These are phyloP conservation scores for Graptemys geographica DNA, from an alignment of 2,797 vertebrate genomes.

Conservation along the genomic window DNA sequence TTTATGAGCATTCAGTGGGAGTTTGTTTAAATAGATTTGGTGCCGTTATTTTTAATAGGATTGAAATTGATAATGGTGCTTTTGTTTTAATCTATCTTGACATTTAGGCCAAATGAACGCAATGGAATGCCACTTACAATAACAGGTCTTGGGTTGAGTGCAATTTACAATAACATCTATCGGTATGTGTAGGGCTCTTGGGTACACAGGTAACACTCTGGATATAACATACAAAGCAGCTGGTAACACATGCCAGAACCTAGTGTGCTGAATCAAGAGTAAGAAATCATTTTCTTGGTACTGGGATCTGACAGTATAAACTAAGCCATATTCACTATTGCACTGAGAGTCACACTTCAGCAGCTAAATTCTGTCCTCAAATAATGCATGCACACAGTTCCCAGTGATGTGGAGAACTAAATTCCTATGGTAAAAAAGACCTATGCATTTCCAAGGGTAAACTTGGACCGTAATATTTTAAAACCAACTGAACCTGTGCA, in stretches of 20 bases:
- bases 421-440: neutral
- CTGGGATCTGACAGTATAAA: neutral
- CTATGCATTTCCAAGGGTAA: neutral
- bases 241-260: neutral
- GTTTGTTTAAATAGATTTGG: constrained; percentile 16
- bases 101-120: neutral
- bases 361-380: neutral
- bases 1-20: constrained; percentile 28
- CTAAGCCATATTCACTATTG: rapidly evolving
- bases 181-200: neutral
- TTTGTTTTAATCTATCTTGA: constrained; percentile 48
- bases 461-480: neutral
- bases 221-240: neutral
- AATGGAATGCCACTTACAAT: constrained; percentile 2
- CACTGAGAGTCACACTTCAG: neutral
- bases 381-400: neutral
- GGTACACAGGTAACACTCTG: neutral
- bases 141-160: neutral
- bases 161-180: neutral
- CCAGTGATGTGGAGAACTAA: neutral
- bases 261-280: neutral
- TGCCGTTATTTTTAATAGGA: neutral
- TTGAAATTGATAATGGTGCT: neutral
- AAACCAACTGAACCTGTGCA: neutral
- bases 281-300: neutral